These are phyloP conservation scores for Idaea aversata DNA, from an alignment of 2,888 invertebrate species.

Conservation along the genomic window DNA sequence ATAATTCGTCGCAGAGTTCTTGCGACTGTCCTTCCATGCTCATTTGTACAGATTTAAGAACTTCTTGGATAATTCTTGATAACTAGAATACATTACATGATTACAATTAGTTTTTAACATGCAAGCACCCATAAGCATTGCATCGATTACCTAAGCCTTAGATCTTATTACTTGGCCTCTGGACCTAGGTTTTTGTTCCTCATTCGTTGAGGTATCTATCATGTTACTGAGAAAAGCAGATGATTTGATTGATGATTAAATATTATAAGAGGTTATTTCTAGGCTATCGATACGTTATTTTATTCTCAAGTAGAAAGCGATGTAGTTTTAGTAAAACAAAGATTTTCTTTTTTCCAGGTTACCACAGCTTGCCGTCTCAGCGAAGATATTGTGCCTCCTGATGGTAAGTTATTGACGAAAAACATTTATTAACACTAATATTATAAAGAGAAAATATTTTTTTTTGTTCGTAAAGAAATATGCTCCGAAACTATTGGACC, in stretches of 20 bases:
- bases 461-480: no score
- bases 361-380: slow-evolving; percentile 95
- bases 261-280: not conserved
- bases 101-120: not conserved
- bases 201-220: slow-evolving; percentile 35
- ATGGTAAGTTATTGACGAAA: slow-evolving; percentile 82
- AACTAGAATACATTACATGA: no score
- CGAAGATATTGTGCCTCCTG: slow-evolving; percentile 94
- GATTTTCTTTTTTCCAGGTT: slow-evolving; percentile 82
- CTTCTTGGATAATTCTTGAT: no score
- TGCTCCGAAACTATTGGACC: no score
- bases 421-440: not conserved
- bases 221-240: slow-evolving; percentile 27
- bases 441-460: not conserved
- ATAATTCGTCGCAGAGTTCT: no score
- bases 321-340: not conserved
- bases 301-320: not conserved
- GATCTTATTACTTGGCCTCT: slow-evolving; percentile 51
- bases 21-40: no score
- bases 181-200: slow-evolving; percentile 47
- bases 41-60: no score
- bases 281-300: not conserved
- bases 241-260: slow-evolving; percentile 10
- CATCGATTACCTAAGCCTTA: slow-evolving; percentile 42
- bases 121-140: slow-evolving; percentile 21